phyloP scores from a whole-genome alignment of 2,888 invertebrate genomes.

The Eurytoma californica region DNA sequence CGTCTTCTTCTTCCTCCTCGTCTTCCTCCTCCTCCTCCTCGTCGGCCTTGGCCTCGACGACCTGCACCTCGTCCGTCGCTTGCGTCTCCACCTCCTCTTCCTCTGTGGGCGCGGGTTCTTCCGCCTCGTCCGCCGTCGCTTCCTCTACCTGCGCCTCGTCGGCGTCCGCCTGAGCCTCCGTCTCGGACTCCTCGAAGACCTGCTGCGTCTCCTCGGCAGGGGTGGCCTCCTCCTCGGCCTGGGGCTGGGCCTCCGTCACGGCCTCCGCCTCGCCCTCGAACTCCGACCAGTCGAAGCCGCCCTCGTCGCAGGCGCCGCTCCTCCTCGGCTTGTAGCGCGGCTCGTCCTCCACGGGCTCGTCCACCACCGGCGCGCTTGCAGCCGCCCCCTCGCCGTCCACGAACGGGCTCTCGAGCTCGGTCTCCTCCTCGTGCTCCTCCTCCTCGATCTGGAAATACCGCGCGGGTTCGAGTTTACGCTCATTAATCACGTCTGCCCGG shows the following conservation, averaged over 20 bases:
- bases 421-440: constrained; percentile 50
- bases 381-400: constrained; percentile 38
- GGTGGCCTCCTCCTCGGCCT: constrained; percentile 49
- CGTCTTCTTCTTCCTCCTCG: background rate
- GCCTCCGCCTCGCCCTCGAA: constrained; percentile 53
- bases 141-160: constrained; percentile 61
- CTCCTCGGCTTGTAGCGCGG: constrained; percentile 24
- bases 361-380: constrained; percentile 39
- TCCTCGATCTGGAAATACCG: constrained; percentile 51
- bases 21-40: constrained; percentile 1
- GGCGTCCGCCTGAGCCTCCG: constrained; percentile 60
- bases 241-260: constrained; percentile 47
- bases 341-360: constrained; percentile 49
- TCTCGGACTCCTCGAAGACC: constrained; percentile 60
- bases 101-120: constrained; percentile 58
- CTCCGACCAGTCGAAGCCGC: constrained; percentile 58
- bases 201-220: constrained; percentile 57
- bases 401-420: constrained; percentile 48
- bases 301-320: constrained; percentile 53
- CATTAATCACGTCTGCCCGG: too few relatives aligned
- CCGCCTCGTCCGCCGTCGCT: constrained; percentile 15
- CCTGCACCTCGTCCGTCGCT: background rate
- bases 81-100: constrained; percentile 49
- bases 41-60: too few relatives aligned
- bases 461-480: background rate